These are phyloP conservation scores for Limnephilus marmoratus DNA, from an alignment of 2,888 invertebrate species.

Conservation along the genomic window DNA sequence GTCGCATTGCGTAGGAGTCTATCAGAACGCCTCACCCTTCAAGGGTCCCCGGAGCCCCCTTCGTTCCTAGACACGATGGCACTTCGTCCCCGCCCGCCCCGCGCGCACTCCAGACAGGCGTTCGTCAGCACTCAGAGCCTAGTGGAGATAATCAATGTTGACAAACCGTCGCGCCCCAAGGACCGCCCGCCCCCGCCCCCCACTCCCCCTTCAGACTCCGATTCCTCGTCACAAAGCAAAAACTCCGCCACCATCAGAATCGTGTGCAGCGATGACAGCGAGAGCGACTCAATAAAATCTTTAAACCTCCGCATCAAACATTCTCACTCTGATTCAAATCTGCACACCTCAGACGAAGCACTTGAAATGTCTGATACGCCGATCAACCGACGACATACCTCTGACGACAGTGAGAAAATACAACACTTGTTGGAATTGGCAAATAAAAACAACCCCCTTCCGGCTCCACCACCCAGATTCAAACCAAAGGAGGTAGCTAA, in stretches of 20 bases:
- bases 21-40: slow-evolving; percentile 73
- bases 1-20: slow-evolving; percentile 74
- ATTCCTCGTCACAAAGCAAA: slow-evolving; percentile 30
- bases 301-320: slow-evolving; percentile 32
- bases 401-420: slow-evolving; percentile 42
- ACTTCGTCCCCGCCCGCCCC: slow-evolving; percentile 81
- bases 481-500: slow-evolving; percentile 70
- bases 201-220: slow-evolving; percentile 65
- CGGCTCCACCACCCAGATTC: slow-evolving; percentile 74
- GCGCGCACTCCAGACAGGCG: slow-evolving; percentile 80
- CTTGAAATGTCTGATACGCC: not conserved
- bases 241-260: slow-evolving; percentile 69
- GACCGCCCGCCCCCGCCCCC: slow-evolving; percentile 76
- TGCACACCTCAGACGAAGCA: not conserved
- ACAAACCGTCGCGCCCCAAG: slow-evolving; percentile 70
- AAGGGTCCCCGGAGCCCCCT: slow-evolving; percentile 75
- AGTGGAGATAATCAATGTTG: slow-evolving; percentile 67
- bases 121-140: slow-evolving; percentile 73
- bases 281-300: slow-evolving; percentile 5
- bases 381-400: slow-evolving; percentile 47
- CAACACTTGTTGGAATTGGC: not conserved
- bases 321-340: slow-evolving; percentile 49
- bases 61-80: slow-evolving; percentile 91
- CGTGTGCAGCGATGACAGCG: slow-evolving; percentile 73
- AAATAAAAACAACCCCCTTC: slow-evolving; percentile 3